These are phyloP conservation scores for Nineta flava DNA, from an alignment of 2,888 invertebrate species.

Conservation along the genomic window DNA sequence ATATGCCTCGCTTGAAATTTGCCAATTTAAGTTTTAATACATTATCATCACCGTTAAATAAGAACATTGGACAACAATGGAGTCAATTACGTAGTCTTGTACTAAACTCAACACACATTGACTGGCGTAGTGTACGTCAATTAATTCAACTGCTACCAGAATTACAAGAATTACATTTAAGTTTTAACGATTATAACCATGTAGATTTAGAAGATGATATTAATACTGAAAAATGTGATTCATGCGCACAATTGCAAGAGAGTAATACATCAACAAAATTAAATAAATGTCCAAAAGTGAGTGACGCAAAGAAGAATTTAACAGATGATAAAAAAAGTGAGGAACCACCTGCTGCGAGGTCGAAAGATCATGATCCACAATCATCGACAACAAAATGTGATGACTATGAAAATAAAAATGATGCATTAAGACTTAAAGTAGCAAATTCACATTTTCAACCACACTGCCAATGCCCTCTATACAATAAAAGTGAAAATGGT, in stretches of 20 bases:
- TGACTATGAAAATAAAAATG: conserved; percentile 17
- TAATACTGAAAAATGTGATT: conserved; percentile 12
- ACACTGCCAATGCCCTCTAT: no score
- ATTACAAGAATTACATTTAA: conserved; percentile 82
- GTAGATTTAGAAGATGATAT: conserved; percentile 44
- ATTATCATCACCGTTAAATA: conserved; percentile 50
- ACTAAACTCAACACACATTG: conserved; percentile 72
- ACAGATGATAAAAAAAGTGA: conserved; percentile 20
- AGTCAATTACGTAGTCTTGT: conserved; percentile 60
- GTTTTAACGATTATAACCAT: conserved; percentile 72
- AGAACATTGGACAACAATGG: conserved; percentile 29
- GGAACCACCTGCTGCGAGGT: conserved; percentile 4
- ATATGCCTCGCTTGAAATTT: conserved; percentile 79
- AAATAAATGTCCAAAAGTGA: neutral
- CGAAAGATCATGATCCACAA: conserved; percentile 8
- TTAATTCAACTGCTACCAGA: conserved; percentile 60
- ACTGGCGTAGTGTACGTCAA: conserved; percentile 68
- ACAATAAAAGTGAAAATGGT: neutral
- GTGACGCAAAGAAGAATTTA: conserved; percentile 17
- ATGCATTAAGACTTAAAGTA: conserved; percentile 18
- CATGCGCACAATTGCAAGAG: neutral
- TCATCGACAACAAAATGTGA: neutral
- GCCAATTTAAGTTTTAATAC: conserved; percentile 85
- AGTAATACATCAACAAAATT: conserved; percentile 10
- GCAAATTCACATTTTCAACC: no score